Evolutionary conservation across 1,140 invertebrate genomes (phyloP).

Genomic region (Neotoxoptera formosana): DNA sequence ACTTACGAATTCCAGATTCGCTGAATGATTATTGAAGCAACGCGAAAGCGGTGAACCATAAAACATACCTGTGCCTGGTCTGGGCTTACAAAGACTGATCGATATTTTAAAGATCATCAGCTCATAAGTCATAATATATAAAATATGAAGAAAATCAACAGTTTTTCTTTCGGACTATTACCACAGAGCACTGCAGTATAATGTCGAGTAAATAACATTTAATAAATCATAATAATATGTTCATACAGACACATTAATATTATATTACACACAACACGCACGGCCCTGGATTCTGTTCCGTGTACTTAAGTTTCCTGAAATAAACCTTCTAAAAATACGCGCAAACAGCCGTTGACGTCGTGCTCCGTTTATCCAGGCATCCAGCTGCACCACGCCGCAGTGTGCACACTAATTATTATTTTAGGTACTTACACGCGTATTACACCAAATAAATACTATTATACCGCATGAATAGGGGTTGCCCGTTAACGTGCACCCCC

Average conservation of each 20-base stretch:
- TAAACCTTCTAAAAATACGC: conserved; percentile 47
- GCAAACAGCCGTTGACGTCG: not conserved
- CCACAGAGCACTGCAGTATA: not conserved
- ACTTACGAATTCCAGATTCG: no score
- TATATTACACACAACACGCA: not conserved
- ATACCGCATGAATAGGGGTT: not conserved
- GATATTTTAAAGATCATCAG: no score
- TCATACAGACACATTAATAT: not conserved
- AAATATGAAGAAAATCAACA: no score
- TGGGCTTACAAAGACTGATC: no score
- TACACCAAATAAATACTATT: not conserved
- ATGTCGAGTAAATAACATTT: not conserved
- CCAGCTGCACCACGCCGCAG: not conserved
- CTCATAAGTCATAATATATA: no score
- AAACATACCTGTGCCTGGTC: no score
- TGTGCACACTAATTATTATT: not conserved
- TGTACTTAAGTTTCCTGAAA: conserved; percentile 32
- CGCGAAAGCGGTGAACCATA: no score
- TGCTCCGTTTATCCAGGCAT: no score
- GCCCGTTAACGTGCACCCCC: not conserved
- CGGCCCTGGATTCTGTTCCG: not conserved
- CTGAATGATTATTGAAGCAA: no score
- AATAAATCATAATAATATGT: not conserved
- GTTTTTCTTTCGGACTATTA: no score
- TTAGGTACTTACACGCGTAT: not conserved